Evolutionary conservation across 2,113 vertebrate species (phyloP).

Genomic region (Odocoileus hemionus): DNA sequence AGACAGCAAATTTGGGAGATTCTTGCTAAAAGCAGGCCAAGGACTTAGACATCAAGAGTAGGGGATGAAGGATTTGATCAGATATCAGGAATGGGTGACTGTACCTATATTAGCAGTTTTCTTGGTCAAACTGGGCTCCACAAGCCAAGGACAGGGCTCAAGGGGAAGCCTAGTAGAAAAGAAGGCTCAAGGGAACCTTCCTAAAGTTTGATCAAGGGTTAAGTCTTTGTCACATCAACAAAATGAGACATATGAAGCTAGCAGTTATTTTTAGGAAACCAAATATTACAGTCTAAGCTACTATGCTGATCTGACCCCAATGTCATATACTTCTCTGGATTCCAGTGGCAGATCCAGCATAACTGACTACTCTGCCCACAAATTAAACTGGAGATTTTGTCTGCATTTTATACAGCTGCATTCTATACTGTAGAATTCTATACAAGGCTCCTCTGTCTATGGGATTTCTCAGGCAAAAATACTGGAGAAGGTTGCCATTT

Average conservation of each 20-base stretch:
- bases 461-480: background rate
- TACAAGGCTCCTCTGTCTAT: background rate
- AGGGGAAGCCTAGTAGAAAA: background rate
- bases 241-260: background rate
- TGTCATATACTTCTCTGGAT: background rate
- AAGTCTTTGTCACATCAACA: background rate
- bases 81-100: background rate
- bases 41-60: background rate
- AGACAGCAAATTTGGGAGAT: background rate
- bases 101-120: background rate
- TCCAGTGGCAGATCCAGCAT: background rate
- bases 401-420: background rate
- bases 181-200: background rate
- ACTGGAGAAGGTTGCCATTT: background rate
- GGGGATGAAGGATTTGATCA: background rate
- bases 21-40: background rate
- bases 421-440: background rate
- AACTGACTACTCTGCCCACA: background rate
- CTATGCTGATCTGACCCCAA: background rate
- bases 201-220: background rate
- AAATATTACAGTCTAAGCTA: background rate
- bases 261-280: background rate
- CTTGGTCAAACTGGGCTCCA: background rate
- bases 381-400: background rate
- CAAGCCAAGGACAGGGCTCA: background rate